Evolutionary conservation across 2,113 vertebrate genomes (phyloP), one percentile per base, ranked within the genome.

Genomic region (Porphyrio hochstetteri): DNA sequence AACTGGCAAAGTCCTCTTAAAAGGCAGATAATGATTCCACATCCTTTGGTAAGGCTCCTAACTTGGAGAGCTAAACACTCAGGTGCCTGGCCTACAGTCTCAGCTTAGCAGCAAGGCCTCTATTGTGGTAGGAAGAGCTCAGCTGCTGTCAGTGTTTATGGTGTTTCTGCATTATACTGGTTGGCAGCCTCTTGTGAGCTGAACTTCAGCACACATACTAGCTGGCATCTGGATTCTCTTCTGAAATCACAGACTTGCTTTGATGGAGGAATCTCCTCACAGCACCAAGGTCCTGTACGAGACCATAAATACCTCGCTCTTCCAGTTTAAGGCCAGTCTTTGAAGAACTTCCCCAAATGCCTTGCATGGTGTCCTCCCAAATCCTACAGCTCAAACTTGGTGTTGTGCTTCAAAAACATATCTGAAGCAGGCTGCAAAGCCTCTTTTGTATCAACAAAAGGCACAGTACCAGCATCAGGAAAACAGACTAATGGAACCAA

Each of bases 151-250:
- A 3, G 9, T 14, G 52, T 57, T 74, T 64, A 72, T 5, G 18
- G 46, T 40, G 12, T 69, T 53, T 10, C 33, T 0, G 0, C 7
- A 53, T 31, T 28, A 44, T 9, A 16, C 13, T 16, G 24, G 29
- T 68, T 78, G 68, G 48, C 46, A 81, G 6, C 6, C 10, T 69
- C 35, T 35, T 21, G 24, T 6, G 3, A 10, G 21, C 46, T 24
- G 16, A 89, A 76, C 36, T 87, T 65, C 1, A 92, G 70, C 31
- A 55, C 6, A 28, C 0, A 1, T 5, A 50, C 28, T 50, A 24
- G 3, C 35, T 36, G 84, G 31, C 42, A 83, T 31, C 16, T 42
- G 33, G n/a, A 87, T n/a, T 75, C 31, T 77, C 38, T 42, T 56
- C 53, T 52, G 5, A 25, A 81, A 85, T 17, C 36, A 76, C 7